Base-by-base conservation (phyloP, 2,797 vertebrate species). In the Gastrophryne carolinensis region DNA sequence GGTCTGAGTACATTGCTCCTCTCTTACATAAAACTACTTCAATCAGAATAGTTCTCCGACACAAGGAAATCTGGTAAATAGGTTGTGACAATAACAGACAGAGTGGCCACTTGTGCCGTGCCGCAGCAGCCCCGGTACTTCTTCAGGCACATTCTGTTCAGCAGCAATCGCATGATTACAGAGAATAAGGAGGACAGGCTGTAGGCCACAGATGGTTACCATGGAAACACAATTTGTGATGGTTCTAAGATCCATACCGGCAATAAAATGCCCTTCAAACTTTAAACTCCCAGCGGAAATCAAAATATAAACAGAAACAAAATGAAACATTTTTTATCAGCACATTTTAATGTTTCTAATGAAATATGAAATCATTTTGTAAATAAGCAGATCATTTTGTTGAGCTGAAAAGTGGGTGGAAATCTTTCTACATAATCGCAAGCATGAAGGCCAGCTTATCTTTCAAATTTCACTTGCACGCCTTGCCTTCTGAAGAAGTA, bases 191-290 rank as follows among this genome's bases (percentile, higher is more conserved):
- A 57, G 47, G 57, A 47, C 53, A 76, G 66, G 65, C 74, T 70
- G 21, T 63, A 69, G 66, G 66, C 66, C 57, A 35, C 57, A 63
- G 49, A 62, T 56, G 65, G 74, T 76, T 76, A 58, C 49, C 58
- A 56, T 41, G 49, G 74, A 32, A 69, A 76, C 74, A 63, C 44
- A 63, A 76, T 69, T 69, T 76, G 74, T 76, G 57, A 76, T 60
- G 52, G 73, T 62, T 63, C 30, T 69, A 27, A 26, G 32, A 61
- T 32, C 57, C 57, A 35, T 62, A 17, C 67, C 57, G 21, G 49
- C 74, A 54, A 61, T 76, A 62, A 68, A 54, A 62, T 63, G 73
- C 65, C 73, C 65, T 76, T 76, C 74, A 76, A 76, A 70, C 41
- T 70, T 27, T 19, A 54, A 56, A 61, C 19, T 75, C 73, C 65